A percentile compares a stretch with the other conserved stretches of the same genome.
Conservation (phyloP, 2,113 vertebrate species). For the Probosciger aterrimus region DNA sequence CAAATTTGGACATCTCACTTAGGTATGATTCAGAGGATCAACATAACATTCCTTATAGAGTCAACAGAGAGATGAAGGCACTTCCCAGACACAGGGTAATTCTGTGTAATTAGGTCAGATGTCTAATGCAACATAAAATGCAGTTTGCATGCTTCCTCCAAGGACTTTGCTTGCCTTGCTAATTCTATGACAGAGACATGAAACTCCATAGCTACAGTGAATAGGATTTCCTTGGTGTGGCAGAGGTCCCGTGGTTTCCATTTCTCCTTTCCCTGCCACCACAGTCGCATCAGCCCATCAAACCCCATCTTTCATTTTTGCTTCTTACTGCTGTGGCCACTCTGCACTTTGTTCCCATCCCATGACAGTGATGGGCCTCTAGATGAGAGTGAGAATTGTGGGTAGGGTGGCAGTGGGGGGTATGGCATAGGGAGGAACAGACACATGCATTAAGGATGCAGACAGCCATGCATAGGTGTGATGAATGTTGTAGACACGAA, state of each 20-base stretch:
- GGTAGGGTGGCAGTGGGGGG: accelerated
- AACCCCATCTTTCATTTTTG: neutral
- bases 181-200: neutral
- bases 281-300: neutral
- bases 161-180: neutral
- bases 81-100: neutral
- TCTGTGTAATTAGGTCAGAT: constrained; percentile 2
- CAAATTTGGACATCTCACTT: constrained; percentile 31
- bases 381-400: neutral
- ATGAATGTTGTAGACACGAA: neutral
- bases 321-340: neutral
- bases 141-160: neutral
- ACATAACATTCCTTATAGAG: neutral
- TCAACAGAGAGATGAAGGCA: neutral
- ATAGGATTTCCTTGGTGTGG: neutral
- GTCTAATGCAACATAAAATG: neutral
- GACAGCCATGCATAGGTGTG: neutral
- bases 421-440: neutral
- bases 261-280: neutral
- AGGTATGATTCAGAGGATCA: constrained; percentile 33
- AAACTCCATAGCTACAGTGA: neutral
- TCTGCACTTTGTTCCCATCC: neutral
- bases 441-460: neutral
- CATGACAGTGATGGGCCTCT: neutral
- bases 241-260: neutral